phyloP scores from a whole-genome alignment of 2,888 invertebrate genomes.

The Cosmia trapezina region DNA sequence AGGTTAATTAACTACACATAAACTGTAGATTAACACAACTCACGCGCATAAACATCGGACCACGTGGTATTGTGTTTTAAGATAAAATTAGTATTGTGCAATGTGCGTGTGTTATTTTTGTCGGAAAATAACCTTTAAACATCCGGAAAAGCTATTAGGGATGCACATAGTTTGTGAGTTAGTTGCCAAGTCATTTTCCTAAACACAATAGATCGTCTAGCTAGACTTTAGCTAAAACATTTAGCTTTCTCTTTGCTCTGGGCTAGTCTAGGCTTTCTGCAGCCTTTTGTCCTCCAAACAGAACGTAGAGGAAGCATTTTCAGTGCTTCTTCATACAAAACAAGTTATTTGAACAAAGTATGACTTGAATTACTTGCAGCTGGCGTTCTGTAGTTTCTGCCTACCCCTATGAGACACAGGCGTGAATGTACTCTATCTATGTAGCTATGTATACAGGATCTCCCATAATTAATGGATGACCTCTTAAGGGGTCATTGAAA shows the following conservation, averaged over 20 bases:
- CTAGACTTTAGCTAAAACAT: not conserved
- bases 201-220: conserved; percentile 25
- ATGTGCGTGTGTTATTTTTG: no score
- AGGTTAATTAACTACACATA: conserved; percentile 40
- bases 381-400: not conserved
- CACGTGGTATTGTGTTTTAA: conserved; percentile 30
- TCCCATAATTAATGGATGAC: no score
- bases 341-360: conserved; percentile 19
- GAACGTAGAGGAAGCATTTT: conserved; percentile 27
- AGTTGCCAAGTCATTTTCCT: conserved; percentile 20
- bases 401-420: not conserved
- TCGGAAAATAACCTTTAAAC: conserved; percentile 26
- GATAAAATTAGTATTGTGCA: conserved; percentile 36
- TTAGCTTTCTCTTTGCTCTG: conserved; percentile 15
- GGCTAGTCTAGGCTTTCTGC: conserved; percentile 14
- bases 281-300: conserved; percentile 33
- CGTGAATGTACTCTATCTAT: no score
- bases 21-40: conserved; percentile 31
- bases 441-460: no score
- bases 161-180: conserved; percentile 7
- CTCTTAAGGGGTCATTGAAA: no score
- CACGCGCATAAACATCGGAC: conserved; percentile 29
- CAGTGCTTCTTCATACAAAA: conserved; percentile 19
- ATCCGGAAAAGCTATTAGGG: conserved; percentile 22
- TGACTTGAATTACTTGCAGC: conserved; percentile 2